Conservation (phyloP, 2,113 vertebrate genomes). For the cat (Felis catus) region F.catus_Fca126_mat1.0 CM031419.1:122286501-122287000, state of each 20-base stretch:
- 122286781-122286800: neutral
- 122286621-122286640: neutral
- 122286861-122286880: neutral
- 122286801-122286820: neutral
- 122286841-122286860: neutral
- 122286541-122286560: too few relatives aligned
- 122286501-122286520: too few relatives aligned
- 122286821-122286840: neutral
- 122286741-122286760: neutral
- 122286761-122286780: neutral
- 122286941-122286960: neutral
- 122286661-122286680: neutral
- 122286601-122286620: neutral
- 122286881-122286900: neutral
- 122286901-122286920: neutral
- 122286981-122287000: neutral
- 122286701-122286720: neutral
- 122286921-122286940: neutral
- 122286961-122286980: neutral
- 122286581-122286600: neutral
- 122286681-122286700: neutral
- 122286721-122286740: neutral
- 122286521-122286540: too few relatives aligned
- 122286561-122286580: too few relatives aligned
- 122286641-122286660: neutral